Evolutionary conservation across 2,113 vertebrate species (phyloP).

Genomic region (Pedetes capensis): DNA sequence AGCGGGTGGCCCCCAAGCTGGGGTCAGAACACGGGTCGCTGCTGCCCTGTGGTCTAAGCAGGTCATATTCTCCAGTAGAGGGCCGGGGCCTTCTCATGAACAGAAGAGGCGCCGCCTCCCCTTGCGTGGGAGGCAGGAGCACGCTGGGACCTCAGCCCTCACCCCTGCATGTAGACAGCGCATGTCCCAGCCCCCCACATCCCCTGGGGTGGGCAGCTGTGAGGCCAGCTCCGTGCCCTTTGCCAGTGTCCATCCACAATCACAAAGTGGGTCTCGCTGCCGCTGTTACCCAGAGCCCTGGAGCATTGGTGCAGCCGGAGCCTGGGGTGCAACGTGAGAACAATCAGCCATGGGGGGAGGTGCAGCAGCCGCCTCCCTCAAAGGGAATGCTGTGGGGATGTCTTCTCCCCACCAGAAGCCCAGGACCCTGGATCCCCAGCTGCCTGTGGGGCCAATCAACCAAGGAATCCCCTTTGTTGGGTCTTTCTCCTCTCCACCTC

Average conservation of each 20-base stretch:
- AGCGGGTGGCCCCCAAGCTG: neutral
- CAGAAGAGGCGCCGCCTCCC: too few species aligned
- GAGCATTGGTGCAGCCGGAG: neutral
- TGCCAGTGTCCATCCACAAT: too few species aligned
- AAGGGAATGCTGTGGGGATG: neutral
- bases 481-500: neutral
- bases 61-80: neutral
- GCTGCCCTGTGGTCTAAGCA: neutral
- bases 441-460: neutral
- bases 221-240: neutral
- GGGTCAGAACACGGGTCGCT: neutral
- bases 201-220: neutral
- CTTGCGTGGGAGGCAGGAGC: too few species aligned
- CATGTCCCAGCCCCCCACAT: too few species aligned
- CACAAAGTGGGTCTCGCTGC: neutral
- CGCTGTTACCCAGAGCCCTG: neutral
- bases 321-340: neutral
- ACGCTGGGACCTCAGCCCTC: too few species aligned
- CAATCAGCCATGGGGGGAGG: neutral
- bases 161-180: too few species aligned
- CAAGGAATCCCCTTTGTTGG: accelerated
- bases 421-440: neutral
- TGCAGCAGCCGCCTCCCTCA: accelerated
- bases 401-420: neutral
- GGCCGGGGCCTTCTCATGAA: too few species aligned